Percentiles rank a stretch among this genome's conserved stretches.
Conservation (phyloP, 2,888 invertebrate species). For the Pocota personata region DNA sequence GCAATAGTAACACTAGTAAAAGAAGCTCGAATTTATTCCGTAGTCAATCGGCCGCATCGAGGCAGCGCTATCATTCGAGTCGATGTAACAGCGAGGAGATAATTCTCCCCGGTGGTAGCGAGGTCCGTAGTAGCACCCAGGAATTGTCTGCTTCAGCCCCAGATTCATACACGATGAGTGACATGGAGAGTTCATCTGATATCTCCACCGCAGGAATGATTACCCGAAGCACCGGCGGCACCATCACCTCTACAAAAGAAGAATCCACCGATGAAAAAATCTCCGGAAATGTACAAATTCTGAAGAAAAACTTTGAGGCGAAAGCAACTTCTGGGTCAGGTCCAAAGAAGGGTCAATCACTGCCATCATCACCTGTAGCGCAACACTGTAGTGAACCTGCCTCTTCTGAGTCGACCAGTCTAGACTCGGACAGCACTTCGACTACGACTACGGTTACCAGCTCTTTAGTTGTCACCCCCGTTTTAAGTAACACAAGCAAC, state of each 20-base stretch:
- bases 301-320: slow-evolving; percentile 95
- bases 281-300: slow-evolving; percentile 91
- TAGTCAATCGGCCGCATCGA: slow-evolving; percentile 79
- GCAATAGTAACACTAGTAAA: slow-evolving; percentile 73
- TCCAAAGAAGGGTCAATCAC: slow-evolving; percentile 83
- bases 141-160: slow-evolving; percentile 86
- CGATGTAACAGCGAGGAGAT: slow-evolving; percentile 82
- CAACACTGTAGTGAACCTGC: slow-evolving; percentile 76
- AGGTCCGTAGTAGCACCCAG: slow-evolving; percentile 63
- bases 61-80: slow-evolving; percentile 78
- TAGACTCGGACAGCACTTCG: slow-evolving; percentile 40
- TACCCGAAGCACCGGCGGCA: slow-evolving; percentile 2
- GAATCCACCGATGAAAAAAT: slow-evolving; percentile 79
- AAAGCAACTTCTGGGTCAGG: slow-evolving; percentile 82
- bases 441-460: slow-evolving; percentile 29
- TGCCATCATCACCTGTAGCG: slow-evolving; percentile 87
- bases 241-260: slow-evolving; percentile 36
- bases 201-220: slow-evolving; percentile 25
- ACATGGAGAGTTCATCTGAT: slow-evolving; percentile 77
- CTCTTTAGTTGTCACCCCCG: slow-evolving; percentile 50
- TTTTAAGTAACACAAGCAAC: slow-evolving; percentile 52
- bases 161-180: slow-evolving; percentile 81
- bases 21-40: slow-evolving; percentile 78
- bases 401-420: slow-evolving; percentile 62
- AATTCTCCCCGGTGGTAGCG: slow-evolving; percentile 70